Conservation (phyloP, 1,140 invertebrate species). For the Drosophila nigrodunni region DNA sequence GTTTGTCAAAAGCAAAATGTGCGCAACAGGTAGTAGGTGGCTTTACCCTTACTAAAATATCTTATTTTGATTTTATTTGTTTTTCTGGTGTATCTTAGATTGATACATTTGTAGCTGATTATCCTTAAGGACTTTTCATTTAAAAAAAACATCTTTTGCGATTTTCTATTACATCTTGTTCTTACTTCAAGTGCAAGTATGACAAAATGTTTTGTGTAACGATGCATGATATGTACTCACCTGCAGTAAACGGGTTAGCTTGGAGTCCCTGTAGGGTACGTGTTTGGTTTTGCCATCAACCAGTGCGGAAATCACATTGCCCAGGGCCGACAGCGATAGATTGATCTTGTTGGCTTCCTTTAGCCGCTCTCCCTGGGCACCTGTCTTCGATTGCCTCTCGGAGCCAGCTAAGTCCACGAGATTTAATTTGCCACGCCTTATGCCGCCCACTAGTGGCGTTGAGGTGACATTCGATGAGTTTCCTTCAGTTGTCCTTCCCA, state of each 20-base stretch:
- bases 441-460: slow-evolving; percentile 65
- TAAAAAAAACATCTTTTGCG: not conserved
- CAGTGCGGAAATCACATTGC: slow-evolving; percentile 97
- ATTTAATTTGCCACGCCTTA: slow-evolving; percentile 93
- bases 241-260: slow-evolving; percentile 94
- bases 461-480: not conserved
- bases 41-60: no score
- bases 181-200: no score
- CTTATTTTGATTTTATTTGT: no score
- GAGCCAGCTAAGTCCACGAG: slow-evolving; percentile 93
- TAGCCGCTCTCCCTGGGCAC: slow-evolving; percentile 93
- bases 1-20: not conserved
- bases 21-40: no score
- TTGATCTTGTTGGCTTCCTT: slow-evolving; percentile 98
- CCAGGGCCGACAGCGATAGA: slow-evolving; percentile 95
- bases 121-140: not conserved
- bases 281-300: slow-evolving; percentile 96
- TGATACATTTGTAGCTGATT: not conserved
- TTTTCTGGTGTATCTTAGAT: no score
- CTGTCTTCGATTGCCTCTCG: slow-evolving; percentile 96
- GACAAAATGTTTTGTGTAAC: no score
- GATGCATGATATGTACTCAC: slow-evolving; percentile 60
- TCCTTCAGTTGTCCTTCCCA: slow-evolving; percentile 10
- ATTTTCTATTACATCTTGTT: no score
- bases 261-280: slow-evolving; percentile 97